phyloP scores from a whole-genome alignment of 2,888 invertebrate genomes.

The Marasmarcha lunaedactyla region DNA sequence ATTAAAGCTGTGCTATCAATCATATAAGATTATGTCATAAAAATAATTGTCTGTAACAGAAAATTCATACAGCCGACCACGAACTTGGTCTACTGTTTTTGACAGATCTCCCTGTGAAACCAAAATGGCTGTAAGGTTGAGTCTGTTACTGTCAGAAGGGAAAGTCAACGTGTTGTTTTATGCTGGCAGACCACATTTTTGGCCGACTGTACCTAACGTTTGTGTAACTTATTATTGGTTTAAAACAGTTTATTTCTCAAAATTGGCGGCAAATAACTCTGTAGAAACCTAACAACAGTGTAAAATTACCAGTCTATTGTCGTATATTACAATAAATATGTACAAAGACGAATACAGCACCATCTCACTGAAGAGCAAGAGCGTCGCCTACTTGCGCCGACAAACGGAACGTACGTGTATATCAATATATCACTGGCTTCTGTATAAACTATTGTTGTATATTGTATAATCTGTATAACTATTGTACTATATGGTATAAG shows the following conservation, averaged over 20 bases:
- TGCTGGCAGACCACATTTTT: too few relatives aligned
- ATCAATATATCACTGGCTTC: constrained; percentile 41
- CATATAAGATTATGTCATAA: neutral
- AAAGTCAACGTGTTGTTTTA: too few relatives aligned
- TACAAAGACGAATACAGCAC: constrained; percentile 66
- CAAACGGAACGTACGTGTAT: constrained; percentile 38
- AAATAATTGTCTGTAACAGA: neutral
- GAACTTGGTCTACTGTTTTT: neutral
- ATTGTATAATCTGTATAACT: constrained; percentile 42
- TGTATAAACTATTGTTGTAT: constrained; percentile 54
- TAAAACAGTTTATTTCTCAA: too few relatives aligned
- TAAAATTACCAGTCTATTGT: constrained; percentile 69
- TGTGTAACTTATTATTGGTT: neutral
- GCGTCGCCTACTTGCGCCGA: constrained; percentile 44
- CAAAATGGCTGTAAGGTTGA: too few relatives aligned
- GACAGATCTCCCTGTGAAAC: too few relatives aligned
- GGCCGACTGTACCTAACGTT: too few relatives aligned
- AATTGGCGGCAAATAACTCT: constrained; percentile 49
- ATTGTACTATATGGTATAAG: constrained; percentile 48
- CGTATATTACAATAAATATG: constrained; percentile 66
- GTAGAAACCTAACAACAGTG: constrained; percentile 67
- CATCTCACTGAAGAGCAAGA: constrained; percentile 43
- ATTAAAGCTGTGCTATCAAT: too few relatives aligned
- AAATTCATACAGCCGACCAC: neutral
- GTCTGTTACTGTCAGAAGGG: too few relatives aligned